Conservation (phyloP, 2,797 vertebrate species). For the Sarcoramphus papa region DNA sequence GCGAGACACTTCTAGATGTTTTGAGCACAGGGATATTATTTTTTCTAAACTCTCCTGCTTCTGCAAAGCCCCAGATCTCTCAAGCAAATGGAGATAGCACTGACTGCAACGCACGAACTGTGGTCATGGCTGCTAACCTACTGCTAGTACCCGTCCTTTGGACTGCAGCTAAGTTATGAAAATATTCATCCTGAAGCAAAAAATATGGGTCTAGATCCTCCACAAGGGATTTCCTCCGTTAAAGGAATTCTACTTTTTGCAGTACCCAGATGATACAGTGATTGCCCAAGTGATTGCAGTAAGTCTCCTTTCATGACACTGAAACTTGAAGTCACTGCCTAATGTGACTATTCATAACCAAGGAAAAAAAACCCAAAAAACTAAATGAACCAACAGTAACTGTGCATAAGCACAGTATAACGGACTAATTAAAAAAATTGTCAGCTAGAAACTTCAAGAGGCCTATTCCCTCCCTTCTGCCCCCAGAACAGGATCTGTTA, state of each 20-base stretch:
- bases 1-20: not conserved
- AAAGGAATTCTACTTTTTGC: not conserved
- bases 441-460: not conserved
- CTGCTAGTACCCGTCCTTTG: not conserved
- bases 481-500: not conserved
- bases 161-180: not conserved
- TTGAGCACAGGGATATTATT: not conserved
- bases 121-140: not conserved
- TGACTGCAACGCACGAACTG: not conserved
- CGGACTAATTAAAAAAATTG: not conserved
- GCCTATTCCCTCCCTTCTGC: not conserved
- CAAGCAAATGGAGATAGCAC: not conserved
- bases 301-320: not conserved
- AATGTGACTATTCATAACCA: not conserved
- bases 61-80: not conserved
- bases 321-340: not conserved
- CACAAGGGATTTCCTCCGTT: not conserved
- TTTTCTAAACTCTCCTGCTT: not conserved
- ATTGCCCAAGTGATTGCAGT: not conserved
- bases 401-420: not conserved
- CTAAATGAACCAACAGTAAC: not conserved
- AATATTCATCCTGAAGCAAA: not conserved
- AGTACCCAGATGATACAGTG: too few relatives aligned
- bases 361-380: fast-evolving
- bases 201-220: not conserved